Evolutionary conservation across 2,113 vertebrate genomes (phyloP).

Genomic region (Proteles cristata): DNA sequence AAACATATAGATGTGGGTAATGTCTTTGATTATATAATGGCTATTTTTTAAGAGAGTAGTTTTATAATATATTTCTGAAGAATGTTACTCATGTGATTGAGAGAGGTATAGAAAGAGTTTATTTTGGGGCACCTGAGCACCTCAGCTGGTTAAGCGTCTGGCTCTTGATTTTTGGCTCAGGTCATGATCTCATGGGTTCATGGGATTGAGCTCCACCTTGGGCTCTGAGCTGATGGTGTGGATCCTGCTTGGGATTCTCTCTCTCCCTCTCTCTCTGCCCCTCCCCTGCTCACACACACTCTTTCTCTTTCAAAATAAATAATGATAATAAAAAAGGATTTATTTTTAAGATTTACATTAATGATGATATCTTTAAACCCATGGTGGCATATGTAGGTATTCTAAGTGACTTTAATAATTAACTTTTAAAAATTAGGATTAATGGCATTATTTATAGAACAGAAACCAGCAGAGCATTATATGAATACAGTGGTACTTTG

Average conservation of each 20-base stretch:
- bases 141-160: too few species aligned
- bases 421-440: constrained; percentile 45
- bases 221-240: too few species aligned
- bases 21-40: constrained; percentile 23
- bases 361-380: neutral
- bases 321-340: too few species aligned
- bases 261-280: too few species aligned
- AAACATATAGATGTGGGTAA: constrained; percentile 13
- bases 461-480: neutral
- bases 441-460: constrained; percentile 17
- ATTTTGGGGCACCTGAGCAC: neutral
- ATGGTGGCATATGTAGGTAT: neutral
- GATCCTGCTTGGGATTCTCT: too few species aligned
- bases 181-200: too few species aligned
- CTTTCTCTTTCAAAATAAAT: too few species aligned
- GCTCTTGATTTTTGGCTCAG: too few species aligned
- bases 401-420: constrained; percentile 47
- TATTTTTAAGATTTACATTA: constrained; percentile 35
- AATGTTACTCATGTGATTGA: constrained; percentile 22
- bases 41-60: constrained; percentile 52
- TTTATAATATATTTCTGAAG: constrained; percentile 43
- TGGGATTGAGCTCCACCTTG: too few species aligned
- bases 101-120: neutral
- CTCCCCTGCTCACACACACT: too few species aligned
- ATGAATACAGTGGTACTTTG: neutral